phyloP scores from a whole-genome alignment of 2,113 vertebrate genomes.

The Aptenodytes patagonicus region DNA sequence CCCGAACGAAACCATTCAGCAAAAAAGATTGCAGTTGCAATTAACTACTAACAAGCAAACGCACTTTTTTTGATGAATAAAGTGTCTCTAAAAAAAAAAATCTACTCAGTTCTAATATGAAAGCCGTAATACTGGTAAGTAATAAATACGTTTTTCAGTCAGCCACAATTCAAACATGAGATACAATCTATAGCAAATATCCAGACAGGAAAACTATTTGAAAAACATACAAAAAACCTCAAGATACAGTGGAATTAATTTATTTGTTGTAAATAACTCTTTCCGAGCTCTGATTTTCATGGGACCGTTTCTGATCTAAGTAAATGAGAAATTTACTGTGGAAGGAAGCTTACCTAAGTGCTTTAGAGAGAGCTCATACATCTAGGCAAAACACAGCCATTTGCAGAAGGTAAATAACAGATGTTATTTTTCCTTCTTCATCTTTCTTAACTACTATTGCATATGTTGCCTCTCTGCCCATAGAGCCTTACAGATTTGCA shows the following conservation, averaged over 20 bases:
- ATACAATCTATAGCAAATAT: neutral
- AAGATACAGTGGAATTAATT: neutral
- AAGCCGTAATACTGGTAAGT: rapidly evolving
- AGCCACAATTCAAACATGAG: neutral
- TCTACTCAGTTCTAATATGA: neutral
- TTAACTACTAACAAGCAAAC: neutral
- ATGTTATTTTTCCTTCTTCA: neutral
- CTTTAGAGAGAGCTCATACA: neutral
- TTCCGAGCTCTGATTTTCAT: neutral
- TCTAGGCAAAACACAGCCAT: neutral
- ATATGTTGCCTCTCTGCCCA: neutral
- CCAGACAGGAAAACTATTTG: neutral
- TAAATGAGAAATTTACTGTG: neutral
- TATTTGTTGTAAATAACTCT: neutral
- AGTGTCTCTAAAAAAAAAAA: neutral
- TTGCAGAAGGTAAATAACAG: neutral
- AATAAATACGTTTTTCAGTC: neutral
- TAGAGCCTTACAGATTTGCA: rapidly evolving
- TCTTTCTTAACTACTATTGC: neutral
- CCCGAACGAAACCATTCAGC: neutral
- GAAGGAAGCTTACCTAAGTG: neutral
- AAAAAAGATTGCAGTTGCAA: neutral
- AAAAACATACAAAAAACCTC: neutral
- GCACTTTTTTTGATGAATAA: neutral
- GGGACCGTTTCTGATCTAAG: neutral